Base-by-base conservation (phyloP, 2,888 invertebrate species). In the Folsomia manolachei region DNA sequence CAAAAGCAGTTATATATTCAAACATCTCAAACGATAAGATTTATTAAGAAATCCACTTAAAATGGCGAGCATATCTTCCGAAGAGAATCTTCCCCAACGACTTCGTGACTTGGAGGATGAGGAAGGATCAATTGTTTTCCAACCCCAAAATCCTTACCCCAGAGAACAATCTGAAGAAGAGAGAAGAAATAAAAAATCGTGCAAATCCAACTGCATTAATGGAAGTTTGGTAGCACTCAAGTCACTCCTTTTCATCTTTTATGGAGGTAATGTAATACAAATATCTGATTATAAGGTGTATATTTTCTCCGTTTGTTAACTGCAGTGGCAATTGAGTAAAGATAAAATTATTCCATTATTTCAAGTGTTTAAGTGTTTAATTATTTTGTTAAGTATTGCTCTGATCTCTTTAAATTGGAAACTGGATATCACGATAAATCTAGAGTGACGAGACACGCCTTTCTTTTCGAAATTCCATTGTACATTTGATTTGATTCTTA, bases 161-260 rank as follows among this genome's bases (percentile, higher is more conserved):
- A 51, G 73, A 69, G 73, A 68, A 19, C 62, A 52, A 39, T 66
- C 73, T 61, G 72, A 73, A 60, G 73, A 71, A 64, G 70, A 68
- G 67, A 65, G 26, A 62, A 27, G 70, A 70, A 74, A 70, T 66
- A 73, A 77, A 56, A 72, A 73, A 39, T 71, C 73, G 19, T 77
- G 77, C 53, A 67, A 70, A 60, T 76, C 75, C n/a, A 78, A 74
- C 51, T 79, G 79, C 72, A 73, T 79, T 61, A 79, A 79, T 72
- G 73, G 72, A 66, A 78, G 75, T 72, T 71, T 79, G n/a, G 52
- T 79, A 63, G 74, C 76, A 27, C 72, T 79, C 51, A 79, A 79
- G 73, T 72, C 76, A 61, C 77, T 79, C 70, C 77, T 79, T 25
- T 79, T 79, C 69, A 74, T 78, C 71, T 79, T 79, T 72, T 79